Percentiles rank a stretch among this genome's conserved stretches.
Conservation (phyloP, 2,797 vertebrate species). For the Arvicola amphibius region DNA sequence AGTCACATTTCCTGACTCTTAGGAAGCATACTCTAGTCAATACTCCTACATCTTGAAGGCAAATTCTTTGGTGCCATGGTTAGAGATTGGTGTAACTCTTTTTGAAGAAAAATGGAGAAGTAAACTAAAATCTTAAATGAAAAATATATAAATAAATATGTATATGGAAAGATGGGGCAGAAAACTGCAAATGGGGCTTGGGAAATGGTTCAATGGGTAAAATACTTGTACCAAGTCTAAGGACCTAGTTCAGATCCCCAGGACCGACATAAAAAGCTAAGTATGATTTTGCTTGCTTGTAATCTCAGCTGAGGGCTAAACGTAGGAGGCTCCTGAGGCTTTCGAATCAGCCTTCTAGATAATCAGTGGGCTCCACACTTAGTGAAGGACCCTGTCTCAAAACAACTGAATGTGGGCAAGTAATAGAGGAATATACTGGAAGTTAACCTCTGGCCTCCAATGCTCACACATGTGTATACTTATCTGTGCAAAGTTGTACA, state of each 20-base stretch:
- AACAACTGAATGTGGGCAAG: background rate
- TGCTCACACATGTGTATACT: background rate
- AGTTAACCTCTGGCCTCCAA: background rate
- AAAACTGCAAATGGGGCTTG: conserved; percentile 1
- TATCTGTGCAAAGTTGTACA: background rate
- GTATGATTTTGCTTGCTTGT: background rate
- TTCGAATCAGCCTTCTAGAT: background rate
- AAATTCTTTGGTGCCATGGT: conserved; percentile 3
- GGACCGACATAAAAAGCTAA: background rate
- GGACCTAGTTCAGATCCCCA: background rate
- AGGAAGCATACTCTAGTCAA: conserved; percentile 29
- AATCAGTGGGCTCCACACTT: background rate
- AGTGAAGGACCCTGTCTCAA: background rate
- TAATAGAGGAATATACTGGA: background rate
- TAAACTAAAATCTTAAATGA: conserved; percentile 31
- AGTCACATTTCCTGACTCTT: conserved; percentile 7
- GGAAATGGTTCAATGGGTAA: background rate
- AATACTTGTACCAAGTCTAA: background rate
- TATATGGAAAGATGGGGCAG: background rate
- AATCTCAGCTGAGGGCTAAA: background rate
- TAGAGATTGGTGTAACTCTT: background rate
- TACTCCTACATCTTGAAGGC: background rate
- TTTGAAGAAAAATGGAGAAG: conserved; percentile 44
- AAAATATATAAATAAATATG: conserved; percentile 14
- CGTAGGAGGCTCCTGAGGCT: background rate